Percentiles rank a stretch among this genome's conserved stretches.
phyloP scores from a whole-genome alignment of 2,797 vertebrate genomes.

The Typhlichthys subterraneus region DNA sequence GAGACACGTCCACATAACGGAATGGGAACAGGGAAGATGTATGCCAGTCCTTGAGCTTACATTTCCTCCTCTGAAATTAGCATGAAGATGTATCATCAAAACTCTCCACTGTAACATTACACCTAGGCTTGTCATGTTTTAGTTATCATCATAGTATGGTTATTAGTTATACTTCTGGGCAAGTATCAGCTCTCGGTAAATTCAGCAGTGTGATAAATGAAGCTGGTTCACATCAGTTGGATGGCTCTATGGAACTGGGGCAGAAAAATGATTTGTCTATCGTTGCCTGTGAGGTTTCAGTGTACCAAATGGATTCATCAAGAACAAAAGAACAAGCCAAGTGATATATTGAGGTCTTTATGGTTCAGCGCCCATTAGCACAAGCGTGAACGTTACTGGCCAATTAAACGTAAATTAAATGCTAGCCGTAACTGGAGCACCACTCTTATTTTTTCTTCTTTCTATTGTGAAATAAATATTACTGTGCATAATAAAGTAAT shows the following conservation, averaged over 20 bases:
- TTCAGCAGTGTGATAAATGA: conserved; percentile 30
- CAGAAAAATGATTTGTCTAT: conserved; percentile 60
- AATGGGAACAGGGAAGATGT: conserved; percentile 39
- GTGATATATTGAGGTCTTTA: conserved; percentile 63
- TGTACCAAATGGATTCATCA: conserved; percentile 53
- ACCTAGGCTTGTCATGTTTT: conserved; percentile 14
- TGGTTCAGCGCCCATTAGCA: conserved; percentile 70
- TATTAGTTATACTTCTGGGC: conserved; percentile 32
- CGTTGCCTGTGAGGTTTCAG: conserved; percentile 58
- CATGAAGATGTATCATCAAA: conserved; percentile 36
- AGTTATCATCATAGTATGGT: not conserved
- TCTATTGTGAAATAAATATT: conserved; percentile 55
- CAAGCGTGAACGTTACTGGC: conserved; percentile 67
- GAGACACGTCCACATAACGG: conserved; percentile 42
- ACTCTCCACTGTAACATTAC: conserved; percentile 33
- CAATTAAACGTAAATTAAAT: conserved; percentile 70
- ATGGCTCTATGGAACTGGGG: conserved; percentile 61
- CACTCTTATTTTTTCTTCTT: conserved; percentile 29
- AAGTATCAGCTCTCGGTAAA: conserved; percentile 12
- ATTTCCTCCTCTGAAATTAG: conserved; percentile 53
- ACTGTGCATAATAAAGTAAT: conserved; percentile 40
- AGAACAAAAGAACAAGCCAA: conserved; percentile 29
- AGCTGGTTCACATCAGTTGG: conserved; percentile 50
- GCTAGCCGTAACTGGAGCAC: conserved; percentile 28
- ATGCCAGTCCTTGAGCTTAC: conserved; percentile 29